These are phyloP conservation scores for Epinotia brunnichana DNA, from an alignment of 2,888 invertebrate species.

Conservation along the genomic window DNA sequence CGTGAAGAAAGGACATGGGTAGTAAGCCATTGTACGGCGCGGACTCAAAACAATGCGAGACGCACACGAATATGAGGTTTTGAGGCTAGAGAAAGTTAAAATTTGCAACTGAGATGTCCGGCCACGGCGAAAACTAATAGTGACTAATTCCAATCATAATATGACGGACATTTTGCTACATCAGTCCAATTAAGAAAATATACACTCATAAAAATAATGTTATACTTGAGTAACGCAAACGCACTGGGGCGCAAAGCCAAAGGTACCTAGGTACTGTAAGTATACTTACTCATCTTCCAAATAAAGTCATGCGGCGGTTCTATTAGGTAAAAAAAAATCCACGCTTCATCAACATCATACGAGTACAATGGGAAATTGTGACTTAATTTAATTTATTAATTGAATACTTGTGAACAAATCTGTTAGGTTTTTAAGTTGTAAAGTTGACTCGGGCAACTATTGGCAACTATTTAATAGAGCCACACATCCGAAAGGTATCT, in stretches of 20 bases:
- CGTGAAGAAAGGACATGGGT: conserved; percentile 43
- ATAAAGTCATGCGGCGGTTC: neutral
- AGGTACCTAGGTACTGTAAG: neutral
- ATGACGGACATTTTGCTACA: neutral
- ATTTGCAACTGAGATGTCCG: conserved; percentile 72
- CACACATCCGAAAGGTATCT: neutral
- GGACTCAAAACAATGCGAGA: conserved; percentile 73
- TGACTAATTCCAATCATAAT: conserved; percentile 20
- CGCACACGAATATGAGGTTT: conserved; percentile 75
- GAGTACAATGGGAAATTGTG: conserved; percentile 5
- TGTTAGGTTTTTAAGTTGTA: neutral
- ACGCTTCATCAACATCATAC: neutral
- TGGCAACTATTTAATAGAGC: neutral
- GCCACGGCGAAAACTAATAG: conserved; percentile 49
- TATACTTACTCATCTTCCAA: neutral
- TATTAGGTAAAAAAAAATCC: neutral
- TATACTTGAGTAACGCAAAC: neutral
- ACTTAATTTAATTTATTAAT: conserved; percentile 24
- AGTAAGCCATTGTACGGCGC: conserved; percentile 54
- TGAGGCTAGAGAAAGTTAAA: conserved; percentile 83
- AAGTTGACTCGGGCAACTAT: neutral
- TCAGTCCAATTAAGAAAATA: neutral
- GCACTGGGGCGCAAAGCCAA: neutral
- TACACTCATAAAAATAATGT: neutral
- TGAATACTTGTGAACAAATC: conserved; percentile 12